Conservation (phyloP, 2,797 vertebrate species). For the Chelidonichthys spinosus region DNA sequence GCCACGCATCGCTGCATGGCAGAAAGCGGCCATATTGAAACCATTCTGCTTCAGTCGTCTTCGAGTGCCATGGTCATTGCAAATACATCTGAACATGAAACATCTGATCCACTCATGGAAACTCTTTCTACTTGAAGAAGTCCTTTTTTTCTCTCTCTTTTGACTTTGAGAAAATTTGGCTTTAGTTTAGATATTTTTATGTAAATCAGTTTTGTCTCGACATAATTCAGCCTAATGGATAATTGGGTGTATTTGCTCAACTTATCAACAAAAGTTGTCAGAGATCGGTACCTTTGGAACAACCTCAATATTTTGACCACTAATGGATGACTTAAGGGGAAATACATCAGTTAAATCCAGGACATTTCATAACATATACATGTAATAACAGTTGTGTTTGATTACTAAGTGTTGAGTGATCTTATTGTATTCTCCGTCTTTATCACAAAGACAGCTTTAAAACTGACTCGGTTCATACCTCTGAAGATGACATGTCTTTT, state of each 20-base stretch:
- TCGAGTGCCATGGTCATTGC: conserved; percentile 51
- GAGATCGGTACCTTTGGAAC: conserved; percentile 52
- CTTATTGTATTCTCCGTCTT: conserved; percentile 28
- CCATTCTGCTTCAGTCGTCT: conserved; percentile 59
- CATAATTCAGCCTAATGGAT: conserved; percentile 27
- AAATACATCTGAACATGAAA: conserved; percentile 43
- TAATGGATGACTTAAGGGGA: conserved; percentile 39
- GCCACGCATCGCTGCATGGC: conserved; percentile 71
- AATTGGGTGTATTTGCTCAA: conserved; percentile 21
- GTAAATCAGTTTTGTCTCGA: conserved; percentile 34
- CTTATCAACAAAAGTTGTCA: conserved; percentile 19
- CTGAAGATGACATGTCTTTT: conserved; percentile 11
- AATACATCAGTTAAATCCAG: conserved; percentile 11
- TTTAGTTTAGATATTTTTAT: conserved; percentile 25
- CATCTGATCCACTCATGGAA: conserved; percentile 41
- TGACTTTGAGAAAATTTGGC: conserved; percentile 22
- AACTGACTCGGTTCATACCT: conserved; percentile 19
- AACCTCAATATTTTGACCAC: conserved; percentile 51
- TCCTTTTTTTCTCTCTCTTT: conserved; percentile 4
- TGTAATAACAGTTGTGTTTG: conserved; percentile 16
- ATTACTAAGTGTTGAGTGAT: conserved; percentile 12
- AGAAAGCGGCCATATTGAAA: conserved; percentile 63
- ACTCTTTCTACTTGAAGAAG: conserved; percentile 46
- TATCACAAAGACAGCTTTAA: conserved; percentile 34
- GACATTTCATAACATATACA: conserved; percentile 23